phyloP scores from a whole-genome alignment of 2,113 vertebrate genomes.

The Pluvianellus socialis region DNA sequence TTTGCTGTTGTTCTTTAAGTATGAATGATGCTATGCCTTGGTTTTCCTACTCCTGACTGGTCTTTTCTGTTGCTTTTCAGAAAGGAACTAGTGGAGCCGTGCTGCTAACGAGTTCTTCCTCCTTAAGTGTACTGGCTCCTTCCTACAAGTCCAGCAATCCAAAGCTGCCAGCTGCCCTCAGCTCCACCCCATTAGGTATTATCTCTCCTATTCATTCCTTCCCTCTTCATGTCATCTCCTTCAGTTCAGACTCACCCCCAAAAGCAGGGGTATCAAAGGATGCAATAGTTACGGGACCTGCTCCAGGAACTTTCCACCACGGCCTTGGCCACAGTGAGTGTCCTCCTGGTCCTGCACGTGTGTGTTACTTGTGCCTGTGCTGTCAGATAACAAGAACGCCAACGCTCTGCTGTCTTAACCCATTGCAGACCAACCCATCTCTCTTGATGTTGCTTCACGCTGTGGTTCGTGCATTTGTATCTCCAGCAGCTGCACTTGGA shows the following conservation, averaged over 20 bases:
- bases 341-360: background rate
- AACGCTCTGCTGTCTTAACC: background rate
- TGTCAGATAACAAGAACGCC: background rate
- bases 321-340: constrained; percentile 84
- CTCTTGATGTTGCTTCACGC: background rate
- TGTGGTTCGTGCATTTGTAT: background rate
- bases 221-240: constrained; percentile 78
- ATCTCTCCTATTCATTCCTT: constrained; percentile 78
- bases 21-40: background rate
- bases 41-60: constrained; percentile 24
- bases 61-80: constrained; percentile 58
- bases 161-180: constrained; percentile 77
- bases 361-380: constrained; percentile 8
- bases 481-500: constrained; percentile 14
- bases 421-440: background rate
- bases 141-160: constrained; percentile 78
- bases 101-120: constrained; percentile 76
- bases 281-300: constrained; percentile 80
- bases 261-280: constrained; percentile 79
- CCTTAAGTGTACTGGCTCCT: constrained; percentile 79
- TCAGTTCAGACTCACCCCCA: constrained; percentile 74
- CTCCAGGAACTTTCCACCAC: constrained; percentile 82
- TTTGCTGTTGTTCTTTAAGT: background rate
- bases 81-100: constrained; percentile 80
- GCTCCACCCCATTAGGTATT: constrained; percentile 73